phyloP scores from a whole-genome alignment of 2,797 vertebrate genomes.

The Chaenodraco wilsoni region DNA sequence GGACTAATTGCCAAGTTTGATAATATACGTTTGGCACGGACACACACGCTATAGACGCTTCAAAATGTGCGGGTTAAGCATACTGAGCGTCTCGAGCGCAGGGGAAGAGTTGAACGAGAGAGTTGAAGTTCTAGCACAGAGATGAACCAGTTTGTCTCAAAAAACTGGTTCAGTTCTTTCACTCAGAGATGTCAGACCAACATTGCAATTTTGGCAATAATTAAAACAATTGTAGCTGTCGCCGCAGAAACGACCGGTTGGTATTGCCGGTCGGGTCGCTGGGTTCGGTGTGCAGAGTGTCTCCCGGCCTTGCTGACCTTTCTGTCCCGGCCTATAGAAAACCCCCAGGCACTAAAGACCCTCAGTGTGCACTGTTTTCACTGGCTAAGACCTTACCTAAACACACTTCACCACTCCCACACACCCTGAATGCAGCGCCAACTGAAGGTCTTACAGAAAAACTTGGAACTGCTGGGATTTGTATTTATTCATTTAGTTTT shows the following conservation, averaged over 20 bases:
- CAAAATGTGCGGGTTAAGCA: background rate
- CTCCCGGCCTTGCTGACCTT: conserved; percentile 67
- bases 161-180: no score
- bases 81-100: background rate
- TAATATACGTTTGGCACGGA: conserved; percentile 14
- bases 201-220: background rate
- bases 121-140: background rate
- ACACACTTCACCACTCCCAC: conserved; percentile 65
- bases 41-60: fast-evolving
- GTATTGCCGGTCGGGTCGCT: conserved; percentile 48
- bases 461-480: conserved; percentile 38
- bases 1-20: conserved; percentile 11
- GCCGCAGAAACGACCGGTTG: conserved; percentile 1
- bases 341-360: conserved; percentile 50
- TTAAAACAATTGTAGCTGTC: background rate
- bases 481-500: conserved; percentile 21
- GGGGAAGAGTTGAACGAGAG: background rate
- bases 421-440: conserved; percentile 44
- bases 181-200: no score
- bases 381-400: conserved; percentile 76
- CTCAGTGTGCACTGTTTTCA: conserved; percentile 68
- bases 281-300: conserved; percentile 59
- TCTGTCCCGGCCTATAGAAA: conserved; percentile 58
- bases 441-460: conserved; percentile 29
- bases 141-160: background rate